Conservation (phyloP, 1,140 invertebrate genomes). For the Bombyx mandarina region DNA sequence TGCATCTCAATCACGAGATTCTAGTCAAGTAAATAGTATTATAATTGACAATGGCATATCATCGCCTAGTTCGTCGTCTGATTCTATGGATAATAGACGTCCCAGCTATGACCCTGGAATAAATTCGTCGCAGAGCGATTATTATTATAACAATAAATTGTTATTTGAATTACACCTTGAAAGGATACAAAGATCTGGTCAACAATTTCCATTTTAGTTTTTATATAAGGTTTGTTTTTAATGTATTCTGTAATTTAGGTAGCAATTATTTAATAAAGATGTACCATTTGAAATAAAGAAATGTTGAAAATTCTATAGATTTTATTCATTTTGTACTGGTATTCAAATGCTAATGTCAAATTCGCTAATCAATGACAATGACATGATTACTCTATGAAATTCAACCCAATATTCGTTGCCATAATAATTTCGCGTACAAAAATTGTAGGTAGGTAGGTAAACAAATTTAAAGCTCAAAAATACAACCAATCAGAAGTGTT, state of each 20-base stretch:
- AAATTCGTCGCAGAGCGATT: slow-evolving; percentile 56
- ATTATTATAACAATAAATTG: slow-evolving; percentile 68
- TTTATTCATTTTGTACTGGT: slow-evolving; percentile 13
- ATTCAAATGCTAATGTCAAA: slow-evolving; percentile 10
- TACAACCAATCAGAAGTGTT: slow-evolving; percentile 22
- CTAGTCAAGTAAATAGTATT: slow-evolving; percentile 48
- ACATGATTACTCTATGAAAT: not conserved
- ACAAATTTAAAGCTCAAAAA: slow-evolving; percentile 8
- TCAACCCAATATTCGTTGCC: too few species aligned
- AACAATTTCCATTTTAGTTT: slow-evolving; percentile 59
- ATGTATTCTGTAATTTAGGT: slow-evolving; percentile 29
- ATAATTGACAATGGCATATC: slow-evolving; percentile 39
- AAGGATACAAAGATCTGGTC: slow-evolving; percentile 65
- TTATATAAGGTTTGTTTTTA: slow-evolving; percentile 32
- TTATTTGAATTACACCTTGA: slow-evolving; percentile 70
- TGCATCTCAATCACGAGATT: slow-evolving; percentile 35
- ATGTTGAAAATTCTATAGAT: slow-evolving; percentile 12
- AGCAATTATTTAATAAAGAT: slow-evolving; percentile 32
- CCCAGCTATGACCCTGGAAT: slow-evolving; percentile 66
- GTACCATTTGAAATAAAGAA: slow-evolving; percentile 17
- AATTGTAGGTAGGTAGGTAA: not conserved
- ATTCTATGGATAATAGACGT: slow-evolving; percentile 33
- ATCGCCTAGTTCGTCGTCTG: slow-evolving; percentile 39
- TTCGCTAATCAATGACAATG: slow-evolving; percentile 3
- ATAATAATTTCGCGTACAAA: too few species aligned